Evolutionary conservation across 1,140 invertebrate genomes (phyloP), one percentile per base, ranked within the genome.

Genomic region (Mizuhopecten yessoensis): DNA sequence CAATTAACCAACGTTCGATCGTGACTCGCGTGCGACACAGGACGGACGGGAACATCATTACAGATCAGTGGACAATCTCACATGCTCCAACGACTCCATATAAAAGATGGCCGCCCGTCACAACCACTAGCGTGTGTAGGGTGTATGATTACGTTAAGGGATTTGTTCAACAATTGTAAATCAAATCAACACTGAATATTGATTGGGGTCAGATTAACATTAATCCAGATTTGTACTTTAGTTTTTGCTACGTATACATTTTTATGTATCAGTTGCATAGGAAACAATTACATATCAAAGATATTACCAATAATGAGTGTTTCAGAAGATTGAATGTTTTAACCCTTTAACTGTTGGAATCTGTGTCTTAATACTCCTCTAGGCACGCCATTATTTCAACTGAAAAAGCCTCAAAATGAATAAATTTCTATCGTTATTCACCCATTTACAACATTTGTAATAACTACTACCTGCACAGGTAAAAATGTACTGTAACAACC

Each of bases 101-200:
- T 75, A 75, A 75, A 75, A 75, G 57, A 75, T 75, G 57, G 57
- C 57, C 57, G 57, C 20, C 57, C 57, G 57, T 75, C n/a, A 75
- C 57, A 75, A 5, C 1, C 57, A 9, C 57, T 75, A 75, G n/a
- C 57, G 57, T 75, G 57, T 75, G 57, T 75, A 5, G 57, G 57
- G 57, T 75, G n/a, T 75, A 75, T 75, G 57, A 75, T 75, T 75
- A 75, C 57, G 29, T 75, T 1, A 75, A 23, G 3, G 57, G 57
- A 75, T 75, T 75, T 75, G 23, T 75, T 5, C 57, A 17, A 75
- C 57, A 75, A 75, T 75, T 75, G 57, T 23, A 75, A 75, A 75
- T 75, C n/a, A n/a, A 75, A 75, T 75, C 57, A 75, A 75, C 57
- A 75, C 57, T 29, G 23, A 1, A n/a, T 75, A 29, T 29, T 75